Percentiles rank a stretch among this genome's conserved stretches.
phyloP scores from a whole-genome alignment of 1,140 invertebrate genomes.

The Drosophila virilis region DNA sequence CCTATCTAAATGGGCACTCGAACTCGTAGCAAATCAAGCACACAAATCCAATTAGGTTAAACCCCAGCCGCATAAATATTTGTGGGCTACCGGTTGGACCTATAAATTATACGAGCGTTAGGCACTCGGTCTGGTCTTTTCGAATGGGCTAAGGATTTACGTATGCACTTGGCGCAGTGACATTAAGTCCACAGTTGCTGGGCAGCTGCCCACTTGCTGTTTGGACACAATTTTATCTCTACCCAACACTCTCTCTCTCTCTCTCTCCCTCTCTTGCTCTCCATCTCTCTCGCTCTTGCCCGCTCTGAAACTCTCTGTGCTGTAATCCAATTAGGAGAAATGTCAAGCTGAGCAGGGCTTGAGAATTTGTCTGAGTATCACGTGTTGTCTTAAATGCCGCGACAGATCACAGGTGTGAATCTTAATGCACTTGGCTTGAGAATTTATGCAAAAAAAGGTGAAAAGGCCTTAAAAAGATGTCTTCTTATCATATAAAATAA shows the following conservation, averaged over 20 bases:
- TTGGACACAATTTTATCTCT: conserved; percentile 61
- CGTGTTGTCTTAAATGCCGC: conserved; percentile 50
- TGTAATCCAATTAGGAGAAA: conserved; percentile 76
- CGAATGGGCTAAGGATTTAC: conserved; percentile 28
- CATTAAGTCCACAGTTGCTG: conserved; percentile 65
- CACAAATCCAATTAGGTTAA: conserved; percentile 68
- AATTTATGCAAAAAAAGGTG: conserved; percentile 15
- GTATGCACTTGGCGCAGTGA: conserved; percentile 56
- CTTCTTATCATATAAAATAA: not conserved
- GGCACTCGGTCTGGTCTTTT: not conserved
- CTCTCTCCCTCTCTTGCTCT: not conserved
- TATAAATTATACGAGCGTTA: conserved; percentile 44
- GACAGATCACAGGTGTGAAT: conserved; percentile 57
- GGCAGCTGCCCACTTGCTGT: conserved; percentile 60
- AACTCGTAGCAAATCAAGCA: conserved; percentile 42
- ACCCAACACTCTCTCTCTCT: conserved; percentile 1
- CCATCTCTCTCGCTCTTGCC: not conserved
- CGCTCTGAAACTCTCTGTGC: conserved; percentile 1
- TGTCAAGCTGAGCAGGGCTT: conserved; percentile 58
- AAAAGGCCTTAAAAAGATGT: not conserved
- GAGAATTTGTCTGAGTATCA: conserved; percentile 55
- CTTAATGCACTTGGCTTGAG: conserved; percentile 17
- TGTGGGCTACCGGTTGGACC: conserved; percentile 59
- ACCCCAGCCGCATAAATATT: conserved; percentile 40
- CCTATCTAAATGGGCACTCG: conserved; percentile 52